Conservation (phyloP, 2,113 vertebrate species). For the Hipposideros armiger region DNA sequence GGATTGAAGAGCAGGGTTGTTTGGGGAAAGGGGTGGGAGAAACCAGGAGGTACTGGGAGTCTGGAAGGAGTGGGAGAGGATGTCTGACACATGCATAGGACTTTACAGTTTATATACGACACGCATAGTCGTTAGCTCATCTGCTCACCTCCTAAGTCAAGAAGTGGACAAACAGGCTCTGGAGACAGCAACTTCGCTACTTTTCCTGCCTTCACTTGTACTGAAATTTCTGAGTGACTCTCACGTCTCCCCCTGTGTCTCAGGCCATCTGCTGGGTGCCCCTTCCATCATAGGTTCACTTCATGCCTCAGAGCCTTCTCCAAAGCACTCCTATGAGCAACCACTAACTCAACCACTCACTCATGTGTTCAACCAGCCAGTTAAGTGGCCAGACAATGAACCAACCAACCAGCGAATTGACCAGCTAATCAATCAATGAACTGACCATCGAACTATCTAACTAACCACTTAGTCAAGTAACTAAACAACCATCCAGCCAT, state of each 20-base stretch:
- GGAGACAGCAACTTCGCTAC: not conserved
- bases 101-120: not conserved
- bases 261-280: not conserved
- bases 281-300: not conserved
- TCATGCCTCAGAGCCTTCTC: not conserved
- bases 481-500: not conserved
- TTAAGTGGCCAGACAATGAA: not conserved
- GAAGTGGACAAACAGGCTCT: not conserved
- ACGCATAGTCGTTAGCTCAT: too few relatives aligned
- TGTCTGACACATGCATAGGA: fast-evolving
- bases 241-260: not conserved
- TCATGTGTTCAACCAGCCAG: not conserved
- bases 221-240: not conserved
- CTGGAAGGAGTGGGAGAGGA: fast-evolving
- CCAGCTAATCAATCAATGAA: not conserved
- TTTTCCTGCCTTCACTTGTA: not conserved
- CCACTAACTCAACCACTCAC: not conserved
- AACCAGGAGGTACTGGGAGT: not conserved
- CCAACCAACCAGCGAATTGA: not conserved
- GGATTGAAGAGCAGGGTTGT: not conserved
- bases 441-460: not conserved
- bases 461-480: not conserved
- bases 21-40: not conserved
- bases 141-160: not conserved
- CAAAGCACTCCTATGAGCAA: not conserved